Evolutionary conservation across 2,797 vertebrate genomes (phyloP).

Genomic region (Alcedo quadribrachys): DNA sequence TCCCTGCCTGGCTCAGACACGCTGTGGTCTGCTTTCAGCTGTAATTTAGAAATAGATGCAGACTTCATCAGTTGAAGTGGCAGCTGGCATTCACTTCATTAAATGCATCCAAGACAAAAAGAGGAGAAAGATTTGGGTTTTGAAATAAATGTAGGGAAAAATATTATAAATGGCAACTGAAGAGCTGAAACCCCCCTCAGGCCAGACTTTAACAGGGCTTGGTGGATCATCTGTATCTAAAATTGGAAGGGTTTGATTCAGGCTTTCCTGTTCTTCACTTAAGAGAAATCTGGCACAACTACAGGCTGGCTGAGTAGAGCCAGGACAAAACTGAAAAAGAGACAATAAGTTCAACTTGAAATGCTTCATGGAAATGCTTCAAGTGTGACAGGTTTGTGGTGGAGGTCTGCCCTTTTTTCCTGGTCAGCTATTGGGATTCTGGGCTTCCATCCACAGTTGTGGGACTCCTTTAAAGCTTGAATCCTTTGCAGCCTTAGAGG

Average conservation of each 20-base stretch:
- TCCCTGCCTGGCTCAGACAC: neutral
- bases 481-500: neutral
- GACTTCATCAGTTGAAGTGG: neutral
- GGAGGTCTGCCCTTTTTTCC: neutral
- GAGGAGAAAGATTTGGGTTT: neutral
- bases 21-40: neutral
- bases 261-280: constrained; percentile 10
- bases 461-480: neutral
- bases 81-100: neutral
- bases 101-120: constrained; percentile 3
- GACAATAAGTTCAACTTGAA: neutral
- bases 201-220: neutral
- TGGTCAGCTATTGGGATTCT: neutral
- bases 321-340: neutral
- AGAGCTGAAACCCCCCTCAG: neutral
- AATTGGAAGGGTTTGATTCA: constrained; percentile 11
- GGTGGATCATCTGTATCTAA: neutral
- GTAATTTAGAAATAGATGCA: neutral
- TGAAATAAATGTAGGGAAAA: neutral
- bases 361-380: neutral
- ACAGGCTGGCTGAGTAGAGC: neutral
- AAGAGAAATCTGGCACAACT: constrained; percentile 12
- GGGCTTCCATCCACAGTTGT: neutral
- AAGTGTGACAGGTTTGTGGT: constrained; percentile 6
- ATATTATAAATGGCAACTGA: constrained; percentile 9